phyloP scores from a whole-genome alignment of 2,888 invertebrate species.

The Lepidonotus clava region DNA sequence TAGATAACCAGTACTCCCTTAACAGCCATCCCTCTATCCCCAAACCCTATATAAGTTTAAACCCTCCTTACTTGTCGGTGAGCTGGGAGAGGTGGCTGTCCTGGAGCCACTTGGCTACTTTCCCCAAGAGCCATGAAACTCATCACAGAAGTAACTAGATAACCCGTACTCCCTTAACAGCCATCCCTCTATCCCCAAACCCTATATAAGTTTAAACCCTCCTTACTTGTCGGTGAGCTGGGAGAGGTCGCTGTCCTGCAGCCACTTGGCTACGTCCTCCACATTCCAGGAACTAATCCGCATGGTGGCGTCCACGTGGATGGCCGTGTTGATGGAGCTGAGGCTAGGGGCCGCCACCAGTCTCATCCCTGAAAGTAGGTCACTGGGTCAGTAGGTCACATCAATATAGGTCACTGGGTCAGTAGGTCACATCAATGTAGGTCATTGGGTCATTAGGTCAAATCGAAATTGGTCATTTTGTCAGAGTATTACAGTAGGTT shows the following conservation, averaged over 20 bases:
- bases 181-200: neutral
- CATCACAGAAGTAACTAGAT: too few relatives aligned
- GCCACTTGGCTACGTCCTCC: constrained; percentile 56
- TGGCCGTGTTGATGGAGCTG: constrained; percentile 36
- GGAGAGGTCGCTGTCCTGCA: constrained; percentile 50
- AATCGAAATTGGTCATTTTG: too few relatives aligned
- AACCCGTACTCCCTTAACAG: neutral
- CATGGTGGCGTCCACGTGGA: constrained; percentile 18
- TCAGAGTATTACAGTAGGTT: too few relatives aligned
- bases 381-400: too few relatives aligned
- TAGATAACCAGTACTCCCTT: too few relatives aligned
- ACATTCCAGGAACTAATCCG: constrained; percentile 53
- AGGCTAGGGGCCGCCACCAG: constrained; percentile 40
- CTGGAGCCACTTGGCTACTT: constrained; percentile 54
- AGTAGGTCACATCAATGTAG: too few relatives aligned
- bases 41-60: neutral
- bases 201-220: neutral
- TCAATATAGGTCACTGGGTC: too few relatives aligned
- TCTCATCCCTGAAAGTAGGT: neutral
- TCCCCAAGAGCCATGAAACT: constrained; percentile 50
- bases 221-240: constrained; percentile 41
- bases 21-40: neutral
- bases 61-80: constrained; percentile 46
- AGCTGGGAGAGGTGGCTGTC: constrained; percentile 45
- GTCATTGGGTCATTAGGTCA: too few relatives aligned